phyloP scores from a whole-genome alignment of 30 jellyfish, hydroid and myxozoan species.

The Aurelia aurita complex sp. Pacific region DNA sequence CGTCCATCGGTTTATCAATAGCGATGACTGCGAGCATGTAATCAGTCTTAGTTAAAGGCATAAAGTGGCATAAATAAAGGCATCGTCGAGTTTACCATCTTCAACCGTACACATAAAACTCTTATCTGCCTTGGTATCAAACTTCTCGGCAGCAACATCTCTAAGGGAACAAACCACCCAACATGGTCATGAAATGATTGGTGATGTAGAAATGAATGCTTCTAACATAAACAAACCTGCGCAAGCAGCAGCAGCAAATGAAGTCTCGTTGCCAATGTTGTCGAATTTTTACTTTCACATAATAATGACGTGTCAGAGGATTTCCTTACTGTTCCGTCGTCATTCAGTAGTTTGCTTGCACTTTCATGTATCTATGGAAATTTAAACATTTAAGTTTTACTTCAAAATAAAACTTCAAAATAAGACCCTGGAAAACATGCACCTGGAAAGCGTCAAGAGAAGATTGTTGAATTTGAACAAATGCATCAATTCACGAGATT shows the following conservation, averaged over 20 bases:
- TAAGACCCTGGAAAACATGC: too few relatives aligned
- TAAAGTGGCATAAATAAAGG: too few relatives aligned
- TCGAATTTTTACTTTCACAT: slow-evolving; percentile 28
- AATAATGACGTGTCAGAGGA: slow-evolving; percentile 1
- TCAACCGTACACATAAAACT: too few relatives aligned
- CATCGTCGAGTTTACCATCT: too few relatives aligned
- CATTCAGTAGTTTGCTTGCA: slow-evolving; percentile 23
- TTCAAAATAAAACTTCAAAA: not conserved
- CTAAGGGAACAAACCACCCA: not conserved
- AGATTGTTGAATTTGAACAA: too few relatives aligned
- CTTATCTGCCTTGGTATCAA: too few relatives aligned
- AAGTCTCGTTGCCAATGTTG: slow-evolving; percentile 74
- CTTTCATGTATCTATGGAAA: slow-evolving; percentile 5
- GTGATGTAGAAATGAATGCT: not conserved
- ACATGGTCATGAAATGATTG: not conserved
- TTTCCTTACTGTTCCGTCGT: not conserved
- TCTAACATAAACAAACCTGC: slow-evolving; percentile 57
- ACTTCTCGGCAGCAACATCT: too few relatives aligned
- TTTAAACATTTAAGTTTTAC: not conserved
- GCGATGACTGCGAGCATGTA: too few relatives aligned
- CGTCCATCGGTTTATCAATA: too few relatives aligned
- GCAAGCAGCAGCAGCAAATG: slow-evolving; percentile 75
- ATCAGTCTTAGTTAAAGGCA: too few relatives aligned
- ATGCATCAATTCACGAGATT: too few relatives aligned
- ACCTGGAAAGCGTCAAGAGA: too few relatives aligned